Evolutionary conservation across 2,113 vertebrate species (phyloP), one percentile per base, ranked within the genome.

Genomic region (Saimiri boliviensis): DNA sequence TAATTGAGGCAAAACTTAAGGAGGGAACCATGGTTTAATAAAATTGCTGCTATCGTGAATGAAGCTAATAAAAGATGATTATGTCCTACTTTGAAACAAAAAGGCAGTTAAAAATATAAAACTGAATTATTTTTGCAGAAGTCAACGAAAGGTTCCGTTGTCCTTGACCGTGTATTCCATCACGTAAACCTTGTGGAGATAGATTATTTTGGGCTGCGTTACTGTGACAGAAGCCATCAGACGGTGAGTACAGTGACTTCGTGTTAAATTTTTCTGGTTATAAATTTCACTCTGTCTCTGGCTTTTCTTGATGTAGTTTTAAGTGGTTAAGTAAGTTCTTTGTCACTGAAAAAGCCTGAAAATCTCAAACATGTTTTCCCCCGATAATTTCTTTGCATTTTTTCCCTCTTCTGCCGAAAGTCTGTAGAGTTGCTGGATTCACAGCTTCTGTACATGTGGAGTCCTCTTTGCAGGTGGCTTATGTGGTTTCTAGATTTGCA

Each of bases 171-270:
- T 32, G 99, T 99, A 95, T 99, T 99, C 91, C 98, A 97, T 98
- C 99, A 99, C 96, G 97, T 99, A 97, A 99, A 99, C 93, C 98
- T 99, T 32, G 98, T 98, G 86, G 99, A 99, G 97, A 99, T 99
- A 49, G 98, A 99, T 98, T 99, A 99, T 98, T 99, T 99, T 91
- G 99, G 99, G 79, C 98, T 99, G 96, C 99, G 99, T 91, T 99
- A 99, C 98, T 99, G 99, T 97, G 99, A 99, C 98, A 98, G 98
- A 98, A 99, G 98, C 97, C 99, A 99, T 98, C 99, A 99, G 97
- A 99, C 99, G 66, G 99, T 99, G 97, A 99, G 99, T 99, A 93
- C 90, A 74, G 79, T 49, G 49, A 76, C 0, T 3, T 52, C 5
- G 32, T 45, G 73, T 25, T 88, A 85, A 45, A 76, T 91, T 81